Evolutionary conservation across 2,113 vertebrate species (phyloP).

Genomic region (Istiophorus platypterus): DNA sequence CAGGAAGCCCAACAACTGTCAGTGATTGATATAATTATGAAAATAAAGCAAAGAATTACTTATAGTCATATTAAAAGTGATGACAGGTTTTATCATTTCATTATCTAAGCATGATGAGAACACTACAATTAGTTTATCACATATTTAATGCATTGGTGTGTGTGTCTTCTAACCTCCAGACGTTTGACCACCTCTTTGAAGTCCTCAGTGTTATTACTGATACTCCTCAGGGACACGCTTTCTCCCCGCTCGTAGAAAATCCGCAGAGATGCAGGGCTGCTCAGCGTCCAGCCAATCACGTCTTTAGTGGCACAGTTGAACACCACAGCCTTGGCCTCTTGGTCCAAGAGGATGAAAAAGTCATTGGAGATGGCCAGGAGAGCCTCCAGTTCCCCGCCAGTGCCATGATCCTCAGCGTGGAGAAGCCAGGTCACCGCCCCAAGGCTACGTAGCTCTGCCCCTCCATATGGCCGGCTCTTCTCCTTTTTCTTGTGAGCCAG

Average conservation of each 20-base stretch:
- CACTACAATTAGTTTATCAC: background rate
- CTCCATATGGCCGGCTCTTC: constrained; percentile 91
- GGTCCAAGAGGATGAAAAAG: constrained; percentile 93
- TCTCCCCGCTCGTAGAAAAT: constrained; percentile 98
- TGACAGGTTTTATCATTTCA: background rate
- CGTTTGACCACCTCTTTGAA: constrained; percentile 97
- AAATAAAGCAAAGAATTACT: background rate
- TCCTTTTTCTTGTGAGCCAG: constrained; percentile 98
- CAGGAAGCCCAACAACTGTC: background rate
- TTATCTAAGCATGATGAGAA: background rate
- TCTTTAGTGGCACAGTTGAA: constrained; percentile 97
- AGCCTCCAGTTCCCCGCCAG: constrained; percentile 93
- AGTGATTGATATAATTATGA: background rate
- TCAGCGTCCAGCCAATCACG: constrained; percentile 95
- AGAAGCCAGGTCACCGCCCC: constrained; percentile 93
- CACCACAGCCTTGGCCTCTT: constrained; percentile 93
- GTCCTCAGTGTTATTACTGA: constrained; percentile 92
- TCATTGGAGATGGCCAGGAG: constrained; percentile 95
- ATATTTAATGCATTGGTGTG: background rate
- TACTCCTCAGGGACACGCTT: constrained; percentile 91
- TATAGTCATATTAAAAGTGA: background rate
- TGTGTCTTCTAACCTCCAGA: constrained; percentile 89
- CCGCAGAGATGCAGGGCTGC: constrained; percentile 92
- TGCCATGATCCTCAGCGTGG: constrained; percentile 91
- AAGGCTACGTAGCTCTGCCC: constrained; percentile 92